These are phyloP conservation scores for Pristionchus arcanus DNA, from an alignment of 2,888 invertebrate genomes.

Conservation along the genomic window DNA sequence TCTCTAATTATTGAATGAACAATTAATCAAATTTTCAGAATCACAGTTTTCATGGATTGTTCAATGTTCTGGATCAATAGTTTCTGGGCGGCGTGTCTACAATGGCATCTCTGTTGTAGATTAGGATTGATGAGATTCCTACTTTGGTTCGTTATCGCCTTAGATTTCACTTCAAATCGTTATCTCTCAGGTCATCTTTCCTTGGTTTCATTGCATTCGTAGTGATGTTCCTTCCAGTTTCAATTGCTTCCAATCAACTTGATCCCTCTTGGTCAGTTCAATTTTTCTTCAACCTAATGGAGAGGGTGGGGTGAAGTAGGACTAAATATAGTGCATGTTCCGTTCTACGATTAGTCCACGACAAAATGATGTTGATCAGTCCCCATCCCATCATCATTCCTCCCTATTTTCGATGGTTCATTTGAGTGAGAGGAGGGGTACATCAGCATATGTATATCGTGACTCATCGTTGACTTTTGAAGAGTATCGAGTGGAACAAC, in stretches of 20 bases:
- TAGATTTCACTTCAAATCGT: neutral
- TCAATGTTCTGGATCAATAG: constrained; percentile 76
- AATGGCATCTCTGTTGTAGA: constrained; percentile 76
- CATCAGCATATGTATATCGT: constrained; percentile 4
- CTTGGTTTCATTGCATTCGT: constrained; percentile 60
- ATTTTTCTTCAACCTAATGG: neutral
- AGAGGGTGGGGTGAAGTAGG: no score
- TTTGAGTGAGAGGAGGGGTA: neutral
- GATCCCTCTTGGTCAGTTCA: constrained; percentile 71
- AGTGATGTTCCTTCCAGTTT: constrained; percentile 73
- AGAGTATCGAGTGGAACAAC: constrained; percentile 27
- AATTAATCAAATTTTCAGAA: constrained; percentile 59
- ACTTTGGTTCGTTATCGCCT: constrained; percentile 9
- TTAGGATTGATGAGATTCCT: constrained; percentile 60
- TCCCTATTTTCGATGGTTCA: neutral
- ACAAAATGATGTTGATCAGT: neutral
- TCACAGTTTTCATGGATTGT: constrained; percentile 74
- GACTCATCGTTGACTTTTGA: neutral
- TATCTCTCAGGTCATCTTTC: constrained; percentile 22
- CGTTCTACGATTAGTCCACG: neutral
- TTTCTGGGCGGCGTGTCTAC: constrained; percentile 72
- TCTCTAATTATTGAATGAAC: neutral
- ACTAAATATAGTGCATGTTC: neutral
- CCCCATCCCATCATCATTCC: neutral
- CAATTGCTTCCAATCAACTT: constrained; percentile 72